Evolutionary conservation across 2,797 vertebrate genomes (phyloP), one percentile per base, ranked within the genome.

Genomic region (Cichlasoma orientale): DNA sequence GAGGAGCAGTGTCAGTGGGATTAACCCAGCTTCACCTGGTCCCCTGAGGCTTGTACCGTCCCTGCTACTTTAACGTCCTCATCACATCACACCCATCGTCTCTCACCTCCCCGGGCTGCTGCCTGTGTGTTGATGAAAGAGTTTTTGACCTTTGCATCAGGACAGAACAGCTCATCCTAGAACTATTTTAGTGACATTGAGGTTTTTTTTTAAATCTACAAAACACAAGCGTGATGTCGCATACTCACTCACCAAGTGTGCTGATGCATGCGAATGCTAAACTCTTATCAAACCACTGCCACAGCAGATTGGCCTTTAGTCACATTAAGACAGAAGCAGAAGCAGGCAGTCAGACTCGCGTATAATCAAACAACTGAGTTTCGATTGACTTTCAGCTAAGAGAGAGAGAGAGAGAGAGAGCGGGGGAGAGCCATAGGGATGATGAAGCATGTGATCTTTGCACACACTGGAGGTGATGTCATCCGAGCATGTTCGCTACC

Each of bases 401-500:
- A 21, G 27, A 68, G 56, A 70, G 38, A 50, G 44, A 11, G 33
- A 3, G 25, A 27, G 5, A n/a, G 13, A 38, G 36, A 10, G 59
- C 33, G 3, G 23, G 38, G 16, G 9, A 44, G 61, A 72, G 79
- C 56, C 29, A 14, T n/a, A 41, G 38, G 56, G 52, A 73, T 66
- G 79, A 80, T 84, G 70, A 77, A 76, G 69, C 78, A 70, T 76
- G 78, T 77, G 75, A 70, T 87, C 56, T 79, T 44, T 54, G 78
- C 79, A 63, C 14, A 82, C 69, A 77, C 79, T 44, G 44, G 61
- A 78, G 77, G 57, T 92, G 90, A 93, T 93, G 88, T 91, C 89
- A 90, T 82, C 61, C 10, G 56, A n/a, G 29, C 57, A 54, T 88
- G 83, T 91, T 91, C 84, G 72, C 83, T 21, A 71, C 38, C 72